phyloP scores from a whole-genome alignment of 1,140 invertebrate genomes.

The Pseudoatta argentina region DNA sequence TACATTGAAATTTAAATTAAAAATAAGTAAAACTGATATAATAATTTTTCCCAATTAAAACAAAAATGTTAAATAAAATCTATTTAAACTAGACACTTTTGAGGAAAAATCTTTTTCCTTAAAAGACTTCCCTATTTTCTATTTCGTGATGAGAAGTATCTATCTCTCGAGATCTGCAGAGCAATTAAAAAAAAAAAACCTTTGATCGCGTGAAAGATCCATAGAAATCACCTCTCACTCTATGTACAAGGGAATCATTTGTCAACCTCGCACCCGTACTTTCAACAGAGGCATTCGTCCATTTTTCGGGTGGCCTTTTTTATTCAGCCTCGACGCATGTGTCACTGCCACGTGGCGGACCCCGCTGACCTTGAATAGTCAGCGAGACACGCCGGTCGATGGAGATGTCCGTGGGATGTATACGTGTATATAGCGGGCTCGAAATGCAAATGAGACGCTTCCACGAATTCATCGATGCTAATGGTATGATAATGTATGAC shows the following conservation, averaged over 20 bases:
- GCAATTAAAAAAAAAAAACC: neutral
- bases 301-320: slow-evolving; percentile 45
- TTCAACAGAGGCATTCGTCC: slow-evolving; percentile 59
- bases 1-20: neutral
- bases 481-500: slow-evolving; percentile 75
- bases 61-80: neutral
- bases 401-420: slow-evolving; percentile 69
- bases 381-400: slow-evolving; percentile 67
- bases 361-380: slow-evolving; percentile 71
- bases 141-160: neutral
- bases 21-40: neutral
- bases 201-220: neutral
- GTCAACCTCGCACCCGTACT: slow-evolving; percentile 62
- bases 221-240: slow-evolving; percentile 11
- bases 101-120: neutral
- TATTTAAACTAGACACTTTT: neutral
- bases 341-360: slow-evolving; percentile 72
- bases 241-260: slow-evolving; percentile 45
- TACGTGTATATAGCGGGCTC: slow-evolving; percentile 55
- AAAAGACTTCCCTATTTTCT: neutral
- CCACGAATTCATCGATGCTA: slow-evolving; percentile 76
- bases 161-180: neutral
- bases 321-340: slow-evolving; percentile 65
- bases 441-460: slow-evolving; percentile 72
- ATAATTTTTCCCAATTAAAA: neutral